Evolutionary conservation across 2,888 invertebrate genomes (phyloP).

Genomic region (Drosophila prolongata): DNA sequence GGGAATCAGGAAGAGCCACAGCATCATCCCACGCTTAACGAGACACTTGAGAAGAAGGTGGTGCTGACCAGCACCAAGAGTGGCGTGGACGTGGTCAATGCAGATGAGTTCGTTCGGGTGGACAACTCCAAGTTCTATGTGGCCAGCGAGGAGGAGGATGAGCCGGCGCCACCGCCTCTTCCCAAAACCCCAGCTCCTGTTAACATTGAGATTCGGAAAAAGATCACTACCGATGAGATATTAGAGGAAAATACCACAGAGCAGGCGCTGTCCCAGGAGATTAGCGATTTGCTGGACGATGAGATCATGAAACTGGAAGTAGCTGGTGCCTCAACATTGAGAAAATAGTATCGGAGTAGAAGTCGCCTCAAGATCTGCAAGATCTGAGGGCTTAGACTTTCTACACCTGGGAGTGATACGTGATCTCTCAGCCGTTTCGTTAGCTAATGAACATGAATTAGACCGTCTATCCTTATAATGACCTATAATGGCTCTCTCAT

Average conservation of each 20-base stretch:
- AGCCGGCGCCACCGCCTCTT: constrained; percentile 57
- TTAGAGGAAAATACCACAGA: constrained; percentile 80
- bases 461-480: background rate
- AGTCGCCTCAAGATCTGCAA: background rate
- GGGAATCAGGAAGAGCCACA: constrained; percentile 70
- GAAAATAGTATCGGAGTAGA: constrained; percentile 1
- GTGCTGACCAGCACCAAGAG: constrained; percentile 57
- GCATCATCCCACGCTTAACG: constrained; percentile 52
- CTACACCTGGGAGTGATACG: constrained; percentile 5
- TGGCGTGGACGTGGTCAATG: constrained; percentile 74
- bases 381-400: background rate
- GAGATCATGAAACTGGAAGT: constrained; percentile 80
- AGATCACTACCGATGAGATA: constrained; percentile 82
- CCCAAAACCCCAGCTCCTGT: constrained; percentile 80
- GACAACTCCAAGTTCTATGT: constrained; percentile 83
- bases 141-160: constrained; percentile 57
- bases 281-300: constrained; percentile 82
- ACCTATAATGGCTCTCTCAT: constrained; percentile 21
- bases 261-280: constrained; percentile 80
- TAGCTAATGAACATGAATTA: background rate
- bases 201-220: constrained; percentile 82
- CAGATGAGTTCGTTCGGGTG: constrained; percentile 70
- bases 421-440: constrained; percentile 19
- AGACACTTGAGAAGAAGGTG: constrained; percentile 55
- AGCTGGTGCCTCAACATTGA: constrained; percentile 7